A percentile compares a stretch with the other conserved stretches of the same genome.
Evolutionary conservation across 2,797 vertebrate species (phyloP).

Genomic region (Gastrophryne carolinensis): DNA sequence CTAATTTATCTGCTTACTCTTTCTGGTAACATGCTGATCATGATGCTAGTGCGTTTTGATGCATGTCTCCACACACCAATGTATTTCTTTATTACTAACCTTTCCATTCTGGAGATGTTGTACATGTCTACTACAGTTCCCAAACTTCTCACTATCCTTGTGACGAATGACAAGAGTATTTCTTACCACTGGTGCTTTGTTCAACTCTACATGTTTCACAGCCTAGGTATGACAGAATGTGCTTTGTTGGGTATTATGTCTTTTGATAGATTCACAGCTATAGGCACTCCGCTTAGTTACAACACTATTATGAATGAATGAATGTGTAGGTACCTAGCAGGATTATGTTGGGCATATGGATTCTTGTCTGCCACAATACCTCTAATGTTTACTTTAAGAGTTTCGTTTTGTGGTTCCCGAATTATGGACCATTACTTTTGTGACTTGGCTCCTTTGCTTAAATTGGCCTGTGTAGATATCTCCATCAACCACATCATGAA

Average conservation of each 20-base stretch:
- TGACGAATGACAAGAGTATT: background rate
- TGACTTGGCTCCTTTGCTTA: conserved; percentile 9
- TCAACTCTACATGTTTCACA: conserved; percentile 5
- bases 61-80: conserved; percentile 18
- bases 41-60: background rate
- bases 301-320: background rate
- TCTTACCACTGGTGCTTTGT: conserved; percentile 16
- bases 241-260: conserved; percentile 32
- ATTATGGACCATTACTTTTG: conserved; percentile 13
- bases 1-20: background rate
- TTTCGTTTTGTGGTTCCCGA: background rate
- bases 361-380: background rate
- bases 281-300: conserved; percentile 8
- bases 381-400: background rate
- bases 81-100: conserved; percentile 29
- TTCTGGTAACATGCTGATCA: conserved; percentile 24
- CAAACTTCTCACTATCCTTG: conserved; percentile 11
- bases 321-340: background rate
- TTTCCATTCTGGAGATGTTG: conserved; percentile 25
- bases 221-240: conserved; percentile 7
- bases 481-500: background rate
- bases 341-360: background rate
- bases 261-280: conserved; percentile 29
- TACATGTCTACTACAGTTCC: conserved; percentile 17
- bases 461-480: background rate